Conservation (phyloP, 2,797 vertebrate species). For the Coilia nasus region DNA sequence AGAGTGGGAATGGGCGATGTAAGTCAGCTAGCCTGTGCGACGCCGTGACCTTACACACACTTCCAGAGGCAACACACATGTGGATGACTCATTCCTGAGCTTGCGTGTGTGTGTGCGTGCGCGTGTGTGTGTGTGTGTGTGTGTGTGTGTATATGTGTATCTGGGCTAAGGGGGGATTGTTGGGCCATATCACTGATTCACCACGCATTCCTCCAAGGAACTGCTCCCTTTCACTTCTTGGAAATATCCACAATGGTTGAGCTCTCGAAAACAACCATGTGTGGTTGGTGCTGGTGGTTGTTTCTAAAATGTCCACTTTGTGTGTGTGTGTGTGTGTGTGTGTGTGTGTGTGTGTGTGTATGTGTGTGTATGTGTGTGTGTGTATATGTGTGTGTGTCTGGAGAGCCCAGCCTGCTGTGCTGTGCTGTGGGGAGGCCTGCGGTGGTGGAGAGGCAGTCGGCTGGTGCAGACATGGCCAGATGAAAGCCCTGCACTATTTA, state of each 20-base stretch:
- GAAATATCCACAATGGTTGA: not conserved
- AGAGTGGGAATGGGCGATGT: not conserved
- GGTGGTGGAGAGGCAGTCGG: not conserved
- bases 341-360: conserved; percentile 49
- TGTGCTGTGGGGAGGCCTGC: not conserved
- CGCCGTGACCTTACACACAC: too few relatives aligned
- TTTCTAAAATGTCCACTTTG: not conserved
- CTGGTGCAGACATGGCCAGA: not conserved
- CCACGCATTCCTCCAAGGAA: not conserved
- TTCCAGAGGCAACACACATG: not conserved
- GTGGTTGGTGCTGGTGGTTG: not conserved
- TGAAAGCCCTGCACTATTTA: conserved; percentile 58
- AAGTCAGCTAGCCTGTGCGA: not conserved
- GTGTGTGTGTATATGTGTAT: not conserved
- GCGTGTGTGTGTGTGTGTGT: not conserved
- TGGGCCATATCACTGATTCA: not conserved
- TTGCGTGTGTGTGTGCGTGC: not conserved
- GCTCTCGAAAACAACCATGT: not conserved
- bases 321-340: not conserved
- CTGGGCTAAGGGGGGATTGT: not conserved
- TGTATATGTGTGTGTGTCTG: not conserved
- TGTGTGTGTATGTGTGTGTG: conserved; percentile 13
- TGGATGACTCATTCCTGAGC: not conserved
- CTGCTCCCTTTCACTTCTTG: not conserved
- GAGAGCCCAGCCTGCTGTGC: not conserved